These are phyloP conservation scores for Cheiracanthium punctorium DNA, from an alignment of 2,888 invertebrate genomes.

Conservation along the genomic window DNA sequence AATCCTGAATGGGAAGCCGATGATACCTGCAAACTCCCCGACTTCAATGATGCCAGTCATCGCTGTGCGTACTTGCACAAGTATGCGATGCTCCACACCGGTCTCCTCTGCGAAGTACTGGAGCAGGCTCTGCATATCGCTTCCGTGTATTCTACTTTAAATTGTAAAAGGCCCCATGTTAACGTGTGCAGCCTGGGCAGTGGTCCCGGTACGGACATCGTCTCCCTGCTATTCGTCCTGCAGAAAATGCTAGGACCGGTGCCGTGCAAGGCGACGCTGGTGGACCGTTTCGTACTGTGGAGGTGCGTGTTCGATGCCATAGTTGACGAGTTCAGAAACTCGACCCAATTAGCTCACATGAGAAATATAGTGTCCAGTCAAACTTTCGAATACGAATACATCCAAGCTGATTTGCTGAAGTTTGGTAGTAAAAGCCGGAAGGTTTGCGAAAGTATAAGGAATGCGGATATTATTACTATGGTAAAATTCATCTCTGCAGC, in stretches of 20 bases:
- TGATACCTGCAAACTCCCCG: not conserved
- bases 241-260: not conserved
- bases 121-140: not conserved
- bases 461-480: slow-evolving; percentile 42
- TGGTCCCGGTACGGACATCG: slow-evolving; percentile 33
- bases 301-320: not conserved
- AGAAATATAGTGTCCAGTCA: not conserved
- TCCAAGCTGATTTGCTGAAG: slow-evolving; percentile 8
- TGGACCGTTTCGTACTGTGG: slow-evolving; percentile 20
- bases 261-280: not conserved
- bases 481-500: slow-evolving; percentile 42
- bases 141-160: not conserved
- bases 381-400: slow-evolving; percentile 3
- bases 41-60: slow-evolving; percentile 24
- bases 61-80: slow-evolving; percentile 47
- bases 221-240: slow-evolving; percentile 5
- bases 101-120: slow-evolving; percentile 18
- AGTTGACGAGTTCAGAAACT: not conserved
- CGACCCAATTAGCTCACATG: not conserved
- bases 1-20: slow-evolving; percentile 5
- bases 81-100: slow-evolving; percentile 25
- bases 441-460: not conserved
- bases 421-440: no score
- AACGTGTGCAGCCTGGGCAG: slow-evolving; percentile 34
- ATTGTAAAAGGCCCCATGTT: not conserved